phyloP scores from a whole-genome alignment of 37 sponge, comb jelly and placozoan species.

The Crambe crambe region DNA sequence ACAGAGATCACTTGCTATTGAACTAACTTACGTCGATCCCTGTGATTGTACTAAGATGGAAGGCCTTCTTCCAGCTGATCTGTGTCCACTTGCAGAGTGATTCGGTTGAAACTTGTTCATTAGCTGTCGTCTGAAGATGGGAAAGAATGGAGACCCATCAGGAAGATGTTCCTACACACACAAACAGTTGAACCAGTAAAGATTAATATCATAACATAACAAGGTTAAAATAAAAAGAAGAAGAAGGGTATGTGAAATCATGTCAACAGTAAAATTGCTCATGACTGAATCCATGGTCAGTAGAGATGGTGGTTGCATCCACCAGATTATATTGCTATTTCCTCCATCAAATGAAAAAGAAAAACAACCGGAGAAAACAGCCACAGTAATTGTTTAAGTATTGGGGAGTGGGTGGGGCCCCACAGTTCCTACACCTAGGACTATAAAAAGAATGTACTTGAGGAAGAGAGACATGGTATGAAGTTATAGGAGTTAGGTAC shows the following conservation, averaged over 20 bases:
- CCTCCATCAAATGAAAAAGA: no score
- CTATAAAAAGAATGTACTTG: no score
- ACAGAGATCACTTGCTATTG: neutral
- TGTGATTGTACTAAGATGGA: slow-evolving; percentile 10
- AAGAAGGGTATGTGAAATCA: neutral
- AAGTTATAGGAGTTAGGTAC: slow-evolving; percentile 6
- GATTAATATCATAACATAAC: neutral
- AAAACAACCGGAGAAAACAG: no score
- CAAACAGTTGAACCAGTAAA: neutral
- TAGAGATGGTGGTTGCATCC: no score
- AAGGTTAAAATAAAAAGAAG: neutral
- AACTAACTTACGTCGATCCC: slow-evolving; percentile 9
- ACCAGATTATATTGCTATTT: no score
- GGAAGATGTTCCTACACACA: slow-evolving; percentile 3
- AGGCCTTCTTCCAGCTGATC: neutral
- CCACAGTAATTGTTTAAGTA: no score
- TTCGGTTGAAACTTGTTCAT: neutral
- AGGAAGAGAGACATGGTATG: neutral
- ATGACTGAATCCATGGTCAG: no score
- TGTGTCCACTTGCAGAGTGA: neutral
- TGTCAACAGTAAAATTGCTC: no score
- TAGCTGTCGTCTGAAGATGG: slow-evolving; percentile 2
- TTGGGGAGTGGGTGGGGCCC: no score
- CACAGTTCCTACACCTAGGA: no score
- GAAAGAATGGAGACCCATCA: slow-evolving; percentile 29